phyloP scores from a whole-genome alignment of 2,113 vertebrate genomes.

The Prochilodus magdalenae region DNA sequence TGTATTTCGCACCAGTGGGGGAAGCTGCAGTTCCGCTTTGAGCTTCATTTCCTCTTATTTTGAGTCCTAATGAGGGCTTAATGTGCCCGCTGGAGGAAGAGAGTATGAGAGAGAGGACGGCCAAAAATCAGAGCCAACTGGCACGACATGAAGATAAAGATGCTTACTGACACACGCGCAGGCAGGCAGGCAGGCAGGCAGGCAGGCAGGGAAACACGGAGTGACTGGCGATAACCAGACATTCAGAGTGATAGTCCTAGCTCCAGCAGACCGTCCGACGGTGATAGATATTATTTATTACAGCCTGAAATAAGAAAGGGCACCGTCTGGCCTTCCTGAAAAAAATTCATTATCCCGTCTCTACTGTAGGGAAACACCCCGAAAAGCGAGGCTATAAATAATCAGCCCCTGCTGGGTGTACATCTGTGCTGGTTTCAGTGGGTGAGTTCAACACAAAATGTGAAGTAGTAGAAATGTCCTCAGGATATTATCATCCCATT shows the following conservation, averaged over 20 bases:
- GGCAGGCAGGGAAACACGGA: too few species aligned
- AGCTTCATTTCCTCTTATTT: not conserved
- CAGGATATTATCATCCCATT: too few species aligned
- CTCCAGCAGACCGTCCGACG: too few species aligned
- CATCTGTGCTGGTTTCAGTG: slow-evolving; percentile 25
- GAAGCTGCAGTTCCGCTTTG: not conserved
- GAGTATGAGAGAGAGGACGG: not conserved
- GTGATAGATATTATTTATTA: not conserved
- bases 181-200: not conserved
- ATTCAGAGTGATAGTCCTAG: not conserved
- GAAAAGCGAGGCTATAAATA: slow-evolving; percentile 22
- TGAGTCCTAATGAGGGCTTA: slow-evolving; percentile 15
- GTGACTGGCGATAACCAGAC: not conserved
- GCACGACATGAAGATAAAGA: not conserved
- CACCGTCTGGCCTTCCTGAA: not conserved
- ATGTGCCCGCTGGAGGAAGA: not conserved
- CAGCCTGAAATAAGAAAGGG: not conserved
- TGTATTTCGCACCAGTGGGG: not conserved
- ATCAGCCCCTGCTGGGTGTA: slow-evolving; percentile 11
- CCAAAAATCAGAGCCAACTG: not conserved
- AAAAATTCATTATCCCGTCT: too few species aligned
- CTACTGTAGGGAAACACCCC: slow-evolving; percentile 13
- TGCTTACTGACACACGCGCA: not conserved
- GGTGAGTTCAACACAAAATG: too few species aligned
- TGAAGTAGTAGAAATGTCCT: too few species aligned